Conservation (phyloP, 2,113 vertebrate genomes). For the Triplophysa siluroides region DNA sequence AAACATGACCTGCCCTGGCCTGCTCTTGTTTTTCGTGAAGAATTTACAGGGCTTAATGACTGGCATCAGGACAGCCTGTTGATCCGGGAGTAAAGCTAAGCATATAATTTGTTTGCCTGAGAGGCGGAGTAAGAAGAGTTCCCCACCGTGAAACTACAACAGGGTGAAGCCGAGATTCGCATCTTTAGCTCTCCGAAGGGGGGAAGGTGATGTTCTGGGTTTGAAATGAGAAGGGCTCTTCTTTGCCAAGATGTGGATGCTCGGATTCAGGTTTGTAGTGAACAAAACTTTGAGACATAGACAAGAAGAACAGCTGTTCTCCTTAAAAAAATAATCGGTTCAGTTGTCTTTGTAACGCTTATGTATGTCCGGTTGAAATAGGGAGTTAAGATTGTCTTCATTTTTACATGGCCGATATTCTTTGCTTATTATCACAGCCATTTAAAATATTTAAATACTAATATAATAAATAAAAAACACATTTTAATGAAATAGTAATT, state of each 20-base stretch:
- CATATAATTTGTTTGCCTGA: conserved; percentile 24
- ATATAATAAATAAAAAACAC: too few species aligned
- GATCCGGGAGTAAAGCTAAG: conserved; percentile 13
- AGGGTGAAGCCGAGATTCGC: conserved; percentile 13
- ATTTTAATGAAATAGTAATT: too few species aligned
- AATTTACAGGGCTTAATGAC: conserved; percentile 20
- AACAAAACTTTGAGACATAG: background rate
- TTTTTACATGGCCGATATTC: too few species aligned
- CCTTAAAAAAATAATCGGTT: background rate
- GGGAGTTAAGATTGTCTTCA: too few species aligned
- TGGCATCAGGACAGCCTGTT: conserved; percentile 19
- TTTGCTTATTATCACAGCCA: too few species aligned
- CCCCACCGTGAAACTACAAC: background rate
- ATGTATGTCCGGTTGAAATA: too few species aligned
- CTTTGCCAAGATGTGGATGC: background rate
- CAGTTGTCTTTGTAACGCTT: too few species aligned
- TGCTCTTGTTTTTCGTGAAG: conserved; percentile 8
- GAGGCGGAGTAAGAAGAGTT: background rate
- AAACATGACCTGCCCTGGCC: conserved; percentile 32
- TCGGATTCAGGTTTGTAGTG: background rate
- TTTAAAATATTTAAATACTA: too few species aligned
- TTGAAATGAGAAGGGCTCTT: background rate
- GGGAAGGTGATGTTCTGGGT: background rate
- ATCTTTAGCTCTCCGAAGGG: conserved; percentile 14
- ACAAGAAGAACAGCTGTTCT: background rate